Conservation (phyloP, 2,888 invertebrate genomes). For the Acanthosepion pharaonis region DNA sequence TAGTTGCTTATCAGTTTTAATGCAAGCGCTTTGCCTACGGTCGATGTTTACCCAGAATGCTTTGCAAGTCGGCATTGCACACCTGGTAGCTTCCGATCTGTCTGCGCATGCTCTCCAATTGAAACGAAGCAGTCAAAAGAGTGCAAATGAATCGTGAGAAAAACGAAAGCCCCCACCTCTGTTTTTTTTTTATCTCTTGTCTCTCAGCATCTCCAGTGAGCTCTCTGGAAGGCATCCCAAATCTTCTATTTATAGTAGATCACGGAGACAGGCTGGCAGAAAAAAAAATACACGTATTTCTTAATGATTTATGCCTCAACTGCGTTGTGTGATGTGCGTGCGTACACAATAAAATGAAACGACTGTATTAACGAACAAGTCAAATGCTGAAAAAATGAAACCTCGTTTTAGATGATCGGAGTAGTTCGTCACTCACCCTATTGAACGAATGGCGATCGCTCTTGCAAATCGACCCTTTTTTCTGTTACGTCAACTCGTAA, state of each 20-base stretch:
- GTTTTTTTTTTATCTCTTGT: not conserved
- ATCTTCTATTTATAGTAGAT: not conserved
- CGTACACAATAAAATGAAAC: not conserved
- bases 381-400: too few relatives aligned
- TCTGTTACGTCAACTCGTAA: too few relatives aligned
- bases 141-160: not conserved
- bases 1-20: not conserved
- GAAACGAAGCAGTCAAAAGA: not conserved
- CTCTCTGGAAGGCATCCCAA: not conserved
- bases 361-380: not conserved
- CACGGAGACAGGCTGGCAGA: not conserved
- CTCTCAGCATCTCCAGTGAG: not conserved
- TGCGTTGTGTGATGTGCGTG: not conserved
- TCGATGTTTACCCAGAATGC: not conserved
- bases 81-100: conserved; percentile 17
- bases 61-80: not conserved
- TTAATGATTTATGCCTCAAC: not conserved
- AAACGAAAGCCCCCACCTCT: not conserved
- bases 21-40: not conserved
- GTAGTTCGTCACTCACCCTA: too few relatives aligned
- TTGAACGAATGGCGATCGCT: too few relatives aligned
- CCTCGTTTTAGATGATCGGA: too few relatives aligned
- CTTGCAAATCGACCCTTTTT: too few relatives aligned
- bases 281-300: not conserved
- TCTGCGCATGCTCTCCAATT: not conserved